Evolutionary conservation across 2,113 vertebrate species (phyloP).

Genomic region (Phoenicopterus ruber): DNA sequence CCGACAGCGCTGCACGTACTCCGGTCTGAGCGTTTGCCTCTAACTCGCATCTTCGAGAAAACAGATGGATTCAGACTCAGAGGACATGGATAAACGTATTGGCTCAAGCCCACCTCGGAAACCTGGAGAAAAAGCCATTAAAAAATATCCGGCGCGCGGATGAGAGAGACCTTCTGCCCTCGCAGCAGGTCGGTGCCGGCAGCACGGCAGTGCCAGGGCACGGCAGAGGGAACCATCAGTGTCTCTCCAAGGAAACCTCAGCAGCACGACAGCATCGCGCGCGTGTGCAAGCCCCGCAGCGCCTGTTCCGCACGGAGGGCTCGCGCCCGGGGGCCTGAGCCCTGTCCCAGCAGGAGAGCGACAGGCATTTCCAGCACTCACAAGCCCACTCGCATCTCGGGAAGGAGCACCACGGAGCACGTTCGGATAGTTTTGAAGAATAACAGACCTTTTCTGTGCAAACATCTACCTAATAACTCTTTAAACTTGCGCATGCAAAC

Average conservation of each 20-base stretch:
- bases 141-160: rapidly evolving
- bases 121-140: background rate
- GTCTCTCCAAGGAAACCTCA: background rate
- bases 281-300: rapidly evolving
- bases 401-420: background rate
- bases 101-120: background rate
- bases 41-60: background rate
- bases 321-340: too few species aligned
- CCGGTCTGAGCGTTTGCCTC: background rate
- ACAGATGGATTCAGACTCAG: background rate
- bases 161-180: background rate
- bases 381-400: background rate
- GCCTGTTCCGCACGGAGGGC: rapidly evolving
- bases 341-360: background rate
- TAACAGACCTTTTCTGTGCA: too few species aligned
- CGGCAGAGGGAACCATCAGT: rapidly evolving
- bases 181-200: too few species aligned
- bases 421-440: background rate
- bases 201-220: background rate
- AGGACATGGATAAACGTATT: too few species aligned
- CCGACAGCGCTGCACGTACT: rapidly evolving
- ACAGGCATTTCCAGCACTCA: background rate
- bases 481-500: too few species aligned
- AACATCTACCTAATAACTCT: background rate
- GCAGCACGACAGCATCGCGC: rapidly evolving